Conservation (phyloP, 2,113 vertebrate genomes). For the Mandrillus leucophaeus region DNA sequence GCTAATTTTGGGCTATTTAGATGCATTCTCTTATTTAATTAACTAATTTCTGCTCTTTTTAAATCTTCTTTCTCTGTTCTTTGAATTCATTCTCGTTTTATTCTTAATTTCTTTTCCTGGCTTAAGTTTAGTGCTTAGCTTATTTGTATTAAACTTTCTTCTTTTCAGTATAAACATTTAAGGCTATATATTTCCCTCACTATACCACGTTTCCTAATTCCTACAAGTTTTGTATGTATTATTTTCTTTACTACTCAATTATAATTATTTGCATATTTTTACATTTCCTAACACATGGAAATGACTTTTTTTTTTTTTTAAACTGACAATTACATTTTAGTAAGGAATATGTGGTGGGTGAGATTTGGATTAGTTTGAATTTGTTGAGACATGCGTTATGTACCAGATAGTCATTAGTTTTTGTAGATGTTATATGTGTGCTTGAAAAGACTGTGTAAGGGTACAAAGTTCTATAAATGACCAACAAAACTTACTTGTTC, state of each 20-base stretch:
- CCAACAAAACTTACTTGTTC: neutral
- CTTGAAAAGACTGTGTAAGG: neutral
- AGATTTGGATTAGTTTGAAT: neutral
- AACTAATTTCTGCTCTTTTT: neutral
- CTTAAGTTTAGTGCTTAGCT: neutral
- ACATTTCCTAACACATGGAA: neutral
- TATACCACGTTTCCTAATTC: neutral
- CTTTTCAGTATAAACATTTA: neutral
- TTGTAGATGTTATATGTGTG: neutral
- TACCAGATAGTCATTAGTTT: neutral
- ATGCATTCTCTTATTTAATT: neutral
- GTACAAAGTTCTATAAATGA: neutral
- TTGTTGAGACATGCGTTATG: neutral
- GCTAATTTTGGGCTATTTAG: neutral
- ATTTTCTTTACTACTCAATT: neutral
- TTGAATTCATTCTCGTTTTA: neutral
- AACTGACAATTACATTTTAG: neutral
- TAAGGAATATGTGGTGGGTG: neutral
- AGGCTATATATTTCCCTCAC: neutral
- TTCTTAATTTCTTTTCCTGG: neutral
- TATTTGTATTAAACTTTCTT: neutral
- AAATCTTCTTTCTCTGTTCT: neutral
- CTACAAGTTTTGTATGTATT: neutral
- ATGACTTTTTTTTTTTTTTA: neutral
- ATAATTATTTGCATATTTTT: neutral